phyloP scores from a whole-genome alignment of 2,888 invertebrate species.

The Nomada lathburiana region DNA sequence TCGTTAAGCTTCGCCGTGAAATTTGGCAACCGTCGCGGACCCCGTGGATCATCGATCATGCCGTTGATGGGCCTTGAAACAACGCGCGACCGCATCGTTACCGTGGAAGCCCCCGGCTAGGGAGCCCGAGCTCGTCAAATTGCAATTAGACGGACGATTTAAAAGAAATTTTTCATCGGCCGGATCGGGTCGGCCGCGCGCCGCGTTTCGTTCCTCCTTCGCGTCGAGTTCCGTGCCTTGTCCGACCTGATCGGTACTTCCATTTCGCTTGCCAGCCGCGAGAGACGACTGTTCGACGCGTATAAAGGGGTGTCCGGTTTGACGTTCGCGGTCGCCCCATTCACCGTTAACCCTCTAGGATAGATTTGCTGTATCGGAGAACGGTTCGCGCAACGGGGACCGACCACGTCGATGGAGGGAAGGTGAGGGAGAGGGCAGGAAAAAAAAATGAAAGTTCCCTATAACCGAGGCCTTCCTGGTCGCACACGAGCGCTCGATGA shows the following conservation, averaged over 20 bases:
- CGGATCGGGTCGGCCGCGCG: conserved; percentile 17
- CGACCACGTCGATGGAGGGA: conserved; percentile 6
- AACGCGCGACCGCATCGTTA: conserved; percentile 48
- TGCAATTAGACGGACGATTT: conserved; percentile 73
- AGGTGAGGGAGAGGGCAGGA: not conserved
- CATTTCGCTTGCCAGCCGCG: conserved; percentile 57
- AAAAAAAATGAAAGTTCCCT: conserved; percentile 66
- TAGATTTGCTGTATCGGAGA: conserved; percentile 67
- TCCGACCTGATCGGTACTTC: conserved; percentile 16
- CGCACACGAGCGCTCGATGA: conserved; percentile 58
- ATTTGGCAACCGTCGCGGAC: conserved; percentile 43
- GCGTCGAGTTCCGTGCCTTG: not conserved
- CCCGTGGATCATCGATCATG: conserved; percentile 66
- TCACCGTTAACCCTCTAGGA: conserved; percentile 70
- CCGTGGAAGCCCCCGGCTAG: conserved; percentile 58
- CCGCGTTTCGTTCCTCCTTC: not conserved
- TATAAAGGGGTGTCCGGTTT: conserved; percentile 64
- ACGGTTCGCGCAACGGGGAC: conserved; percentile 41
- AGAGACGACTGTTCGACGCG: conserved; percentile 2
- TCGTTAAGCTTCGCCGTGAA: conserved; percentile 54
- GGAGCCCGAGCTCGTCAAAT: conserved; percentile 66
- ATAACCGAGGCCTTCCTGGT: conserved; percentile 69
- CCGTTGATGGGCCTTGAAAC: conserved; percentile 56
- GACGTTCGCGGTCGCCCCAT: conserved; percentile 64
- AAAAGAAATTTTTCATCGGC: conserved; percentile 70